phyloP scores from a whole-genome alignment of 2,113 vertebrate species.

The Collichthys lucidus region DNA sequence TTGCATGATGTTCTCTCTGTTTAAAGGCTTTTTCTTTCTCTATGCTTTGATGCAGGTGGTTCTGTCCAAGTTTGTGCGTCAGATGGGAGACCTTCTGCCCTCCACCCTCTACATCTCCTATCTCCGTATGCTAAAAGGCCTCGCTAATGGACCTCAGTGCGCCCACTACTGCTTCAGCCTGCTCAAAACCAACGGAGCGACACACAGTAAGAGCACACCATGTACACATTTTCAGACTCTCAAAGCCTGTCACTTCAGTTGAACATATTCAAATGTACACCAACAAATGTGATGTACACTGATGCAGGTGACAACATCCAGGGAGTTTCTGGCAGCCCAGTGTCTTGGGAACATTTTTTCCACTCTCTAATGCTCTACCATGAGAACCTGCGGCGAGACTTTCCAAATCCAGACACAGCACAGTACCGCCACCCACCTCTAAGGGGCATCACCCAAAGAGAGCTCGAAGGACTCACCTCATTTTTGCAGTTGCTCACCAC shows the following conservation, averaged over 20 bases:
- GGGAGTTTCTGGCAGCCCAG: constrained; percentile 90
- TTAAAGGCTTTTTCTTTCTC: background rate
- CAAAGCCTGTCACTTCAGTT: background rate
- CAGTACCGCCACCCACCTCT: constrained; percentile 94
- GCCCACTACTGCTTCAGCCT: constrained; percentile 98
- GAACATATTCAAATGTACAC: background rate
- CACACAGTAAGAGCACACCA: constrained; percentile 87
- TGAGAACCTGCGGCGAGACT: constrained; percentile 93
- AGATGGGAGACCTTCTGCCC: constrained; percentile 97
- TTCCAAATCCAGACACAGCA: constrained; percentile 91
- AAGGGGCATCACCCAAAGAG: constrained; percentile 96
- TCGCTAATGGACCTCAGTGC: constrained; percentile 94
- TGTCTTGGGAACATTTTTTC: constrained; percentile 99
- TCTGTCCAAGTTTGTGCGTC: constrained; percentile 97
- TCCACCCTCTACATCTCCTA: constrained; percentile 96
- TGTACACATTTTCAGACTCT: background rate
- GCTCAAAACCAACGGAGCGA: constrained; percentile 95
- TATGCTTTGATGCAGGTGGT: constrained; percentile 88
- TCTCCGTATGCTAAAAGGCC: constrained; percentile 93
- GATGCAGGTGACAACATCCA: constrained; percentile 93
- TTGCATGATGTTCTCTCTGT: background rate
- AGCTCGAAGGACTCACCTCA: constrained; percentile 93
- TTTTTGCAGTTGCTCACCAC: constrained; percentile 93
- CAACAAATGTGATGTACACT: background rate
- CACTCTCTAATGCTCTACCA: constrained; percentile 98